These are phyloP conservation scores for Nanorana parkeri DNA, from an alignment of 2,113 vertebrate genomes.

Conservation along the genomic window DNA sequence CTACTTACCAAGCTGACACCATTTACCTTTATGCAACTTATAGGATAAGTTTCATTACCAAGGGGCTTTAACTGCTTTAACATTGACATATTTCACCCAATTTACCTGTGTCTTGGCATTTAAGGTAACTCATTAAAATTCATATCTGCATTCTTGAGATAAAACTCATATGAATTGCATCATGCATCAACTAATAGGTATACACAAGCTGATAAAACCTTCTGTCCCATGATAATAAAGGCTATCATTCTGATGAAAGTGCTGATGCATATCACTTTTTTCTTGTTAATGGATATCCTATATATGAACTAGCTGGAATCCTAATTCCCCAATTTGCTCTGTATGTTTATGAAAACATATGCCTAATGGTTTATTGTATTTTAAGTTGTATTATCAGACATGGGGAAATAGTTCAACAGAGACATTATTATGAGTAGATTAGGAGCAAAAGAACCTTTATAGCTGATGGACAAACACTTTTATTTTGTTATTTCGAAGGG, in stretches of 20 bases:
- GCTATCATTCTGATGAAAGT: slow-evolving; percentile 44
- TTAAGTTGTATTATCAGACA: slow-evolving; percentile 60
- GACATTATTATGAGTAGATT: background rate
- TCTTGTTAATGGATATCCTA: slow-evolving; percentile 59
- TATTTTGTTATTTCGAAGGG: no score
- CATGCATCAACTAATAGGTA: slow-evolving; percentile 41
- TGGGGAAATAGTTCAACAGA: slow-evolving; percentile 5
- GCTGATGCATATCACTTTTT: slow-evolving; percentile 53
- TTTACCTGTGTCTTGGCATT: background rate
- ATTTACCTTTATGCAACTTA: no score
- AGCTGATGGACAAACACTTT: no score
- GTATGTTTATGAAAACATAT: slow-evolving; percentile 44
- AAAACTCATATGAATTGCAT: slow-evolving; percentile 8
- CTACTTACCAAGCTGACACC: no score
- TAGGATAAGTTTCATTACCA: background rate
- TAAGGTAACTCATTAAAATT: slow-evolving; percentile 33
- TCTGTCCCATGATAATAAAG: slow-evolving; percentile 49
- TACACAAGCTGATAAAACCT: slow-evolving; percentile 52
- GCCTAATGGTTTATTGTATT: slow-evolving; percentile 35
- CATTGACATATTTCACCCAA: slow-evolving; percentile 14
- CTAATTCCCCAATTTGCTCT: slow-evolving; percentile 19
- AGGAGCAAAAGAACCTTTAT: no score
- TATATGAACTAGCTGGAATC: slow-evolving; percentile 39
- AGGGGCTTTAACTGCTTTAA: background rate
- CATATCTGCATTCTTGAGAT: background rate